Percentiles rank a stretch among this genome's conserved stretches.
Evolutionary conservation across 2,113 vertebrate species (phyloP).

Genomic region (Alethe diademata): DNA sequence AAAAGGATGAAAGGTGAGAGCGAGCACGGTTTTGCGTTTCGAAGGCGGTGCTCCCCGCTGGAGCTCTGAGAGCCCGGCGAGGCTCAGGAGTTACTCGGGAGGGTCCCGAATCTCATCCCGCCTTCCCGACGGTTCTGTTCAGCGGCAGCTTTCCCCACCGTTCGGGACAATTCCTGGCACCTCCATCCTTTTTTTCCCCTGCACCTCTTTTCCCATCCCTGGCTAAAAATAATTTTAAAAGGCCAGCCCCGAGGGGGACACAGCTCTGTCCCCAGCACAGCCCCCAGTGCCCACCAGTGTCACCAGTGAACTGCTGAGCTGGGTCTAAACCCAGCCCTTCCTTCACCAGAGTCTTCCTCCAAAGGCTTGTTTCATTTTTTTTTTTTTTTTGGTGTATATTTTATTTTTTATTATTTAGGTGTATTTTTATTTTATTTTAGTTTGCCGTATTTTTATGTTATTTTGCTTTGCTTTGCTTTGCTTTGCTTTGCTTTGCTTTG

Average conservation of each 20-base stretch:
- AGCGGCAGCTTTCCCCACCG: not conserved
- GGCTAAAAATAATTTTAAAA: too few species aligned
- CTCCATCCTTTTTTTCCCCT: not conserved
- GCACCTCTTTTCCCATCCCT: accelerated
- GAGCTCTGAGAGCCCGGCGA: too few species aligned
- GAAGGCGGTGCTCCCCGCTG: not conserved
- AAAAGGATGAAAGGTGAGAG: not conserved
- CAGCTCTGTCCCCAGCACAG: too few species aligned
- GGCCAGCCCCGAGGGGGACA: too few species aligned
- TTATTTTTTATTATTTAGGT: too few species aligned
- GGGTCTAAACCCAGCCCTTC: not conserved
- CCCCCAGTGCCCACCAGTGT: too few species aligned
- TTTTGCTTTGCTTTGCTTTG: too few species aligned
- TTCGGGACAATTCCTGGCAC: not conserved
- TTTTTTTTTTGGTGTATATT: not conserved
- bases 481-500: too few species aligned
- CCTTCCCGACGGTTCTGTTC: not conserved
- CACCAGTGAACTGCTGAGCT: not conserved
- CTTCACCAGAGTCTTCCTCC: not conserved
- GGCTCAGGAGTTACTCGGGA: too few species aligned
- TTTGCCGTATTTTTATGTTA: too few species aligned
- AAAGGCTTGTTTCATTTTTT: not conserved
- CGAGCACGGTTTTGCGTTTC: not conserved
- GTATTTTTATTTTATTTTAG: too few species aligned
- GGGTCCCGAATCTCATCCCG: accelerated